Evolutionary conservation across 2,888 invertebrate species (phyloP), one percentile per base, ranked within the genome.

Genomic region (Epinotia brunnichana): DNA sequence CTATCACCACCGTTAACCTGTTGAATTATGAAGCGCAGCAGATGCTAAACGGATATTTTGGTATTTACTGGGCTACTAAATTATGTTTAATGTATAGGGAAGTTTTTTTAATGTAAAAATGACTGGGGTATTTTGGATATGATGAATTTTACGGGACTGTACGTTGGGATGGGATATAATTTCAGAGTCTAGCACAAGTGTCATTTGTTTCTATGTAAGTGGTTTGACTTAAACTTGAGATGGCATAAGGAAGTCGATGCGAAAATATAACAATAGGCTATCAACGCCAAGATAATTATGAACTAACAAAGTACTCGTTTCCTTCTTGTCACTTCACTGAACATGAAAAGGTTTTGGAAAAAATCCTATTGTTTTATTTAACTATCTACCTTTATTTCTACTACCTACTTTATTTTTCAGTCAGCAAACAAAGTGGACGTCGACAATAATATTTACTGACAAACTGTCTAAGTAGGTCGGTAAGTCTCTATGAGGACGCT

Each of bases 241-340:
- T 80, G 81, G 82, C 82, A 87, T 78, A 76, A 89, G 91, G 91
- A 92, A 92, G 88, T 87, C 83, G 78, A 82, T 80, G 78, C 79
- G 77, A 77, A 84, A 84, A 86, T 69, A 70, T 71, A 88, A 91
- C 91, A 91, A 91, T 88, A 85, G 87, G 80, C 80, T 74, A 80
- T 90, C 87, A 85, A 90, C 88, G 90, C 83, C 88, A 86, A 85
- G 82, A 82, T 85, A 87, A 87, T 83, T 87, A 88, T 87, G 83
- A 84, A 82, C 76, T 85, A 81, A 87, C 86, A 85, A 89, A 87
- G 84, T 83, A 85, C 80, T 80, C 80, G 87, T 89, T 91, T 91
- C 89, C 90, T 90, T 87, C 87, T 87, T 89, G 87, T 82, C 78
- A 83, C 80, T 84, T 81, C 82, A 77, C 78, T 83, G 81, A 83